phyloP scores from a whole-genome alignment of 2,113 vertebrate species.

The Oncorhynchus masou region DNA sequence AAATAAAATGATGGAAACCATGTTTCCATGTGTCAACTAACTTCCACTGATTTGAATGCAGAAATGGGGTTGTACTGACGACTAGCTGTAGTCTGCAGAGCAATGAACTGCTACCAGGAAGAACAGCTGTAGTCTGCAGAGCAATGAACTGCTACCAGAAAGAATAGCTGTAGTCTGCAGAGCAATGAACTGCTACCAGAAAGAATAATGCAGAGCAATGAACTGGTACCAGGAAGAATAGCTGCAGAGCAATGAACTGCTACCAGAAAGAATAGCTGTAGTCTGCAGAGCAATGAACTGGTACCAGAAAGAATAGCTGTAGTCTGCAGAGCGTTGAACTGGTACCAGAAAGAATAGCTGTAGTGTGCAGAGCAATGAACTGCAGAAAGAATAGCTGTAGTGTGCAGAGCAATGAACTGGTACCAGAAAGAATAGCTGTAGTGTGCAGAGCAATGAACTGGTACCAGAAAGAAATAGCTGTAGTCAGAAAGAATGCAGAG shows the following conservation, averaged over 20 bases:
- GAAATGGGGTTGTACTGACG: background rate
- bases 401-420: no score
- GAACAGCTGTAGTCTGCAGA: no score
- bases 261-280: background rate
- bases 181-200: background rate
- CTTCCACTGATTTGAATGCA: background rate
- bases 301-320: background rate
- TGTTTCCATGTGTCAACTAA: background rate
- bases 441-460: no score
- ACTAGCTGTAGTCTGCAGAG: background rate
- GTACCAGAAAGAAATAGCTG: no score
- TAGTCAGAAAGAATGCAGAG: no score
- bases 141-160: no score
- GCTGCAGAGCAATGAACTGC: background rate
- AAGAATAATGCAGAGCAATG: background rate
- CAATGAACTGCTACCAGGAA: background rate
- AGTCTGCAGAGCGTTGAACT: no score
- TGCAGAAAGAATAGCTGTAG: background rate
- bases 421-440: background rate
- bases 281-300: background rate
- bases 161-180: background rate
- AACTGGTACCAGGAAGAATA: no score
- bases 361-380: background rate
- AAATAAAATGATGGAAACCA: no score
- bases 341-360: no score